Base-by-base conservation (phyloP, 1,140 invertebrate genomes). In the Ctenoplectra terminalis region DNA sequence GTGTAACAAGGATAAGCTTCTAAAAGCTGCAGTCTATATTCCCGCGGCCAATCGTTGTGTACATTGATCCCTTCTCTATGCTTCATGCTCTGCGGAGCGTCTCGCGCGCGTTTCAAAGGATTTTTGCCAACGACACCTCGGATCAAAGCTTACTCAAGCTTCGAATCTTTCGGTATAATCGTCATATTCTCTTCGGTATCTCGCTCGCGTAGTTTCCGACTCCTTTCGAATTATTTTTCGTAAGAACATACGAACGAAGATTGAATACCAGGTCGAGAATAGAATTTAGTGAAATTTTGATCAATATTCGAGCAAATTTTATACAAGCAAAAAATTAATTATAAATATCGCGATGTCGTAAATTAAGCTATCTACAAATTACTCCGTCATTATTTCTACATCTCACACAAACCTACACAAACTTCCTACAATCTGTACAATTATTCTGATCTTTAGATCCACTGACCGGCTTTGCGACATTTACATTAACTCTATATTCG, bases 1-100 rank as follows among this genome's bases (percentile, higher is more conserved):
- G 67, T 82, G 79, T 84, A 72, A 87, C 56, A 58, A 81, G 84
- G 83, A 88, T 85, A 87, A 88, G 78, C 81, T 83, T 20, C 74
- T 69, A 85, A 81, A 85, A 87, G 82, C 73, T 63, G 34, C 58
- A 50, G 63, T 86, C 88, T 83, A 78, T 83, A 78, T 83, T 74
- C 56, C 31, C 43, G 71, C 52, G 74, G 56, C 64, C 72, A 64
- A 58, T 60, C 61, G 84, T 74, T 78, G 40, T 52, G 46, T 58
- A 76, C 50, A 81, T 80, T 54, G 64, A 86, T 86, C 58, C 60
- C 64, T 80, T 69, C 34, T 50, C 56, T 56, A 37, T 82, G 40
- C 56, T 86, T 76, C 64, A 48, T 81, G 81, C 69, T 86, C 46
- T 31, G 69, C 76, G 73, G 71, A 87, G 66, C 75, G 60, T 85